phyloP scores from a whole-genome alignment of 2,797 vertebrate genomes.

The Limnodromus scolopaceus region DNA sequence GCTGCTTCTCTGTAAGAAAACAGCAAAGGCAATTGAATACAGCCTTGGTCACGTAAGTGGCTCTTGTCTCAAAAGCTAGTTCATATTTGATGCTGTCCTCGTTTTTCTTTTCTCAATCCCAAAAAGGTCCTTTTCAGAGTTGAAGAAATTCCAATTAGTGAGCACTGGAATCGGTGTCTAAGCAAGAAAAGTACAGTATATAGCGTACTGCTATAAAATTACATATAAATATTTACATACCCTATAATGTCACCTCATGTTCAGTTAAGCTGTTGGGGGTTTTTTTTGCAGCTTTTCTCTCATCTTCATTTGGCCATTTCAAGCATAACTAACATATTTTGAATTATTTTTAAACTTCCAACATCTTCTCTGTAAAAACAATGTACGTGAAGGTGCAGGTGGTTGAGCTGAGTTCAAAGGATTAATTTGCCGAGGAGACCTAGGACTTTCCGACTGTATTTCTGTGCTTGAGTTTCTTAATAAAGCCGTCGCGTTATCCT shows the following conservation, averaged over 20 bases:
- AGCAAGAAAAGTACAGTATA: conserved; percentile 15
- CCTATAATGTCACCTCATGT: conserved; percentile 23
- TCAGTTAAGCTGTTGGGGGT: neutral
- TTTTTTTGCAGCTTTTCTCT: neutral
- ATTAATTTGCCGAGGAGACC: conserved; percentile 15
- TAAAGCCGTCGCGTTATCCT: conserved; percentile 31
- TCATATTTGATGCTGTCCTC: neutral
- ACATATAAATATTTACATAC: conserved; percentile 37
- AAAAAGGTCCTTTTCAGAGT: conserved; percentile 39
- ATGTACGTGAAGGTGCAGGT: neutral
- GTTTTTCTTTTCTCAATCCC: conserved; percentile 13
- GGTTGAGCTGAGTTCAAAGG: conserved; percentile 26
- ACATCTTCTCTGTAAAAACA: neutral
- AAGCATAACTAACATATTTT: conserved; percentile 18
- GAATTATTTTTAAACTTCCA: conserved; percentile 47
- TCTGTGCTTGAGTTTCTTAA: conserved; percentile 35
- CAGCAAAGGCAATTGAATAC: conserved; percentile 38
- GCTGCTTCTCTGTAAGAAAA: conserved; percentile 57
- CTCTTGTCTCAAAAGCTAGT: conserved; percentile 47
- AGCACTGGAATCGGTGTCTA: neutral
- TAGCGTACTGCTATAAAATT: conserved; percentile 1
- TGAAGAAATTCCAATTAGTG: conserved; percentile 14
- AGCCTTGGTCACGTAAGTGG: conserved; percentile 32
- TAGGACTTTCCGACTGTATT: conserved; percentile 35
- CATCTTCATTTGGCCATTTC: conserved; percentile 27